Evolutionary conservation across 2,888 invertebrate genomes (phyloP), one percentile per base, ranked within the genome.

Genomic region (Limnephilus lunatus): DNA sequence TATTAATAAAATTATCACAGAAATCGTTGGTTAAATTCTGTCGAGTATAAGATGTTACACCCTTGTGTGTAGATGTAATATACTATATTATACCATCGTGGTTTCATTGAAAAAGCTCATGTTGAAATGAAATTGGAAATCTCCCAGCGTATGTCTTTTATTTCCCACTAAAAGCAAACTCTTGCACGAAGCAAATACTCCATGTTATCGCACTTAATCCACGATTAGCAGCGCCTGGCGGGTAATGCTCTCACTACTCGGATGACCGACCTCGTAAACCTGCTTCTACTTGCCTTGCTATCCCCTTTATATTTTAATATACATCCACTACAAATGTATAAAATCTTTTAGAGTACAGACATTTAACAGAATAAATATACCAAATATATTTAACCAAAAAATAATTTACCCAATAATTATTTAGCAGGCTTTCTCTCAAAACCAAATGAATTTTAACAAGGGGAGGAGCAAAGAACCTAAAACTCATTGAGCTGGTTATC

Each of bases 181-280:
- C 81, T 80, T 81, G 89, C 81, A 81, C 68, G 81, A 89, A 89
- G 81, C 81, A 89, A 89, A 89, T 89, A 89, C 31, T 89, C 39
- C 39, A 19, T 89, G 81, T 89, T 81, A 39, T 81, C 81, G 80
- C 39, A 32, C 89, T 89, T 81, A 89, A 89, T 89, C 89, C 81
- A 81, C 89, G 89, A 89, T 89, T 89, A 89, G 89, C 81, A 44
- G 89, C 89, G 89, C 89, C 89, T 80, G 89, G 81, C 89, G 89
- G 81, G 30, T 81, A 30, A 32, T 81, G 35, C 89, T 32, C 81
- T 44, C 32, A 19, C 30, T 39, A 14, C 89, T 30, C 89, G 80
- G 39, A 25, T 81, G 35, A 30, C 80, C 89, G 39, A 81, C 81
- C 39, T 81, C 39, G n/a, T 81, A 81, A 89, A 44, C 89, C 81